Percentiles rank a stretch among this genome's conserved stretches.
phyloP scores from a whole-genome alignment of 2,888 invertebrate genomes.

The Caenorhabditis parvicauda region DNA sequence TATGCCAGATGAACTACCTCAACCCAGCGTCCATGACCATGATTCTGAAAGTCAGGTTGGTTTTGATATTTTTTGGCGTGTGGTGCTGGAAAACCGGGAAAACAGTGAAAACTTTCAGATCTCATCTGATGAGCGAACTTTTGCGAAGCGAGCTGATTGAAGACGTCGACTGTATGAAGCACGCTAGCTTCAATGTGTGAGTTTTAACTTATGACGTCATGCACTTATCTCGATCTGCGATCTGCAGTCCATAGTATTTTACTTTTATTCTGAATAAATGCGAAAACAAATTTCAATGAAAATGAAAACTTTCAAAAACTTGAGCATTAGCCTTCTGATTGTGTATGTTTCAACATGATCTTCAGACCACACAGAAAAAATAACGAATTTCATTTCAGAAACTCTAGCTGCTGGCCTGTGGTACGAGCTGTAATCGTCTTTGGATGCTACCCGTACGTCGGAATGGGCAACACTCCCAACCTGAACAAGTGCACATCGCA shows the following conservation, averaged over 20 bases:
- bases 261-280: neutral
- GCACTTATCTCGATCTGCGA: too few relatives aligned
- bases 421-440: conserved; percentile 84
- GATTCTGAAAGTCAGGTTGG: conserved; percentile 77
- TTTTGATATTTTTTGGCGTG: neutral
- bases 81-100: neutral
- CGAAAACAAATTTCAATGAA: too few relatives aligned
- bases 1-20: conserved; percentile 76
- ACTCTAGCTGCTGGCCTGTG: conserved; percentile 81
- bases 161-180: conserved; percentile 8
- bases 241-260: too few relatives aligned
- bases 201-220: neutral
- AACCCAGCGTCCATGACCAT: conserved; percentile 84
- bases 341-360: too few relatives aligned
- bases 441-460: conserved; percentile 86
- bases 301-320: too few relatives aligned
- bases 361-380: too few relatives aligned
- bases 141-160: conserved; percentile 43
- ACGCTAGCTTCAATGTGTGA: conserved; percentile 16
- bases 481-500: too few relatives aligned
- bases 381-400: neutral
- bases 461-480: too few relatives aligned
- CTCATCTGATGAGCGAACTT: conserved; percentile 54
- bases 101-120: neutral
- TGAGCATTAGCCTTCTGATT: too few relatives aligned